phyloP scores from a whole-genome alignment of 2,888 invertebrate genomes.

The Hetaerina titia region DNA sequence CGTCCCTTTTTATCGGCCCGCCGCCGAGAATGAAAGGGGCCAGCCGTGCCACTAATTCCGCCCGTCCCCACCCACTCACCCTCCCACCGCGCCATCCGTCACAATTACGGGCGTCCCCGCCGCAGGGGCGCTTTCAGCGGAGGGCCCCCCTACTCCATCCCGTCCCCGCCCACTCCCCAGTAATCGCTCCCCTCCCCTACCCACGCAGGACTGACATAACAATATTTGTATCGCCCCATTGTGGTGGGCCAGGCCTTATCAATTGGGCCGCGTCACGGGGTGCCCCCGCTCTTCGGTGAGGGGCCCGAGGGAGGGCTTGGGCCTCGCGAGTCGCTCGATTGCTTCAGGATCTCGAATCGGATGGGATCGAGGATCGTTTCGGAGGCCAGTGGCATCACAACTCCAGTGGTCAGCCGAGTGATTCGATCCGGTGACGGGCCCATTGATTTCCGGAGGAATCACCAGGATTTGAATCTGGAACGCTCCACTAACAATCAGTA shows the following conservation, averaged over 20 bases:
- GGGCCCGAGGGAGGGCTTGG: background rate
- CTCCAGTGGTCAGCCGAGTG: no score
- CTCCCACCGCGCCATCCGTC: background rate
- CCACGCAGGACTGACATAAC: background rate
- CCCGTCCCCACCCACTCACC: background rate
- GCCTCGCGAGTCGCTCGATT: background rate
- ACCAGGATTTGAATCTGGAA: no score
- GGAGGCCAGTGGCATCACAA: no score
- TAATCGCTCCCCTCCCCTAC: background rate
- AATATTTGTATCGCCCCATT: conserved; percentile 9
- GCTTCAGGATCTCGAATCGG: background rate
- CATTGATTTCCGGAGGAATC: no score
- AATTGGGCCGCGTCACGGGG: background rate
- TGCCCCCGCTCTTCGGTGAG: background rate
- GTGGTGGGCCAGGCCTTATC: background rate
- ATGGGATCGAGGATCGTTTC: background rate
- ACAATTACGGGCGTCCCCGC: background rate
- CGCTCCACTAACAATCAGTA: no score
- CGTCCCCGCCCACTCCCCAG: background rate
- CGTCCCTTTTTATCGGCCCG: background rate
- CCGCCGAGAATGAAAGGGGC: background rate
- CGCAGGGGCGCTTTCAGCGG: background rate
- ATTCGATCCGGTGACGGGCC: no score
- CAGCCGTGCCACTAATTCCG: no score
- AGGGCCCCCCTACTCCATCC: background rate